Conservation (phyloP, 1,140 invertebrate species). For the Dinothrombium tinctorium region DNA sequence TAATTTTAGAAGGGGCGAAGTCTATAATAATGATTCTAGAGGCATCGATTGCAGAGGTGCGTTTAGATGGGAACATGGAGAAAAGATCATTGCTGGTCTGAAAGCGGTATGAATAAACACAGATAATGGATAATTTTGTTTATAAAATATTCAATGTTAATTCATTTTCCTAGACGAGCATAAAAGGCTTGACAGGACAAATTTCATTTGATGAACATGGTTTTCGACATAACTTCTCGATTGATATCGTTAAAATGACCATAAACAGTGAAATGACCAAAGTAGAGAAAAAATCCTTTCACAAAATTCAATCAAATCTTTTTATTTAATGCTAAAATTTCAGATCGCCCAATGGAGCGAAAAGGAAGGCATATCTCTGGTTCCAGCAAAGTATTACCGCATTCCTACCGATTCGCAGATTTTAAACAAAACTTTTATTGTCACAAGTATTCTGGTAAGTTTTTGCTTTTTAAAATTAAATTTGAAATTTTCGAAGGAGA, state of each 20-base stretch:
- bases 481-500: conserved; percentile 5
- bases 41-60: conserved; percentile 52
- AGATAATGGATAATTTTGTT: conserved; percentile 2
- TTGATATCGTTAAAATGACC: conserved; percentile 80
- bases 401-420: conserved; percentile 33
- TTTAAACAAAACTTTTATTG: conserved; percentile 66
- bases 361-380: conserved; percentile 40
- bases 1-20: conserved; percentile 29
- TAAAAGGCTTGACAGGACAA: conserved; percentile 68
- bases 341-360: conserved; percentile 84
- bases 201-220: conserved; percentile 68
- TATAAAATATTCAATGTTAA: conserved; percentile 6
- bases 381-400: conserved; percentile 49
- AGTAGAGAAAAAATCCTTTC: conserved; percentile 26
- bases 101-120: conserved; percentile 39
- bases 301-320: neutral
- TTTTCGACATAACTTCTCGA: conserved; percentile 58
- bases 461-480: conserved; percentile 33
- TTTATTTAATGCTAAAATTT: conserved; percentile 8
- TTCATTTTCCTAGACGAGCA: conserved; percentile 42
- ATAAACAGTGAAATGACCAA: conserved; percentile 59
- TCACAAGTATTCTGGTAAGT: conserved; percentile 47
- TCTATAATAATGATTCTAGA: conserved; percentile 35
- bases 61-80: conserved; percentile 57
- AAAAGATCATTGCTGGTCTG: conserved; percentile 55